Evolutionary conservation across 2,113 vertebrate genomes (phyloP).

Genomic region (Cyphomyrus plagiostoma): DNA sequence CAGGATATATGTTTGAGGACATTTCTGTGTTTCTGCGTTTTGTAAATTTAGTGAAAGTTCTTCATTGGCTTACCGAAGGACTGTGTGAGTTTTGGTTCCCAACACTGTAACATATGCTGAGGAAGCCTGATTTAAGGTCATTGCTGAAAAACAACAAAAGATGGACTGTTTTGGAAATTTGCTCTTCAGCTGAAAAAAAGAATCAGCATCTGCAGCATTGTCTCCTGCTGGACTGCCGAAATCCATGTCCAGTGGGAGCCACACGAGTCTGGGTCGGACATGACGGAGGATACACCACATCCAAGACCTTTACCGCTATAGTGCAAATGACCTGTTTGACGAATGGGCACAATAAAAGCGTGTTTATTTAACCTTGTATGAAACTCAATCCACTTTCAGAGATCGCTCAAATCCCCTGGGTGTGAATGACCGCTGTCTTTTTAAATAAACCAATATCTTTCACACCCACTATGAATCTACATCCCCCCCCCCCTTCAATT

Average conservation of each 20-base stretch:
- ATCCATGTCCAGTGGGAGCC: neutral
- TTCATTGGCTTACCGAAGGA: neutral
- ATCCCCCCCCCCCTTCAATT: neutral
- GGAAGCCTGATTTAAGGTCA: neutral
- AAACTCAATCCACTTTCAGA: slow-evolving; percentile 15
- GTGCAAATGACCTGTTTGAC: neutral
- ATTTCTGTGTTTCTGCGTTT: neutral
- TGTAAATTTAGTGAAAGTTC: neutral
- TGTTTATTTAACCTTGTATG: slow-evolving; percentile 25
- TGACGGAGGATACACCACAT: neutral
- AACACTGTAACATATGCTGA: neutral
- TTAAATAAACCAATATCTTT: neutral
- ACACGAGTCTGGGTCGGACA: neutral
- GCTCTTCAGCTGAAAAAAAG: neutral
- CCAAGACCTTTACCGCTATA: neutral
- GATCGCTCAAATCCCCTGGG: neutral
- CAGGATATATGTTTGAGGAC: neutral
- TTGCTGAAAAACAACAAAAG: neutral
- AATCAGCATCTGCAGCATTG: neutral
- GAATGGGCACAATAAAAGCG: slow-evolving; percentile 19
- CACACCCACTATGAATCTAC: neutral
- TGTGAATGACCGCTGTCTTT: neutral
- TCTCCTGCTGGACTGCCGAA: neutral
- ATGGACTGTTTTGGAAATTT: neutral
- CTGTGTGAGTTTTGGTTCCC: neutral